Evolutionary conservation across 2,888 invertebrate genomes (phyloP).

Genomic region (Dendrolimus houi): DNA sequence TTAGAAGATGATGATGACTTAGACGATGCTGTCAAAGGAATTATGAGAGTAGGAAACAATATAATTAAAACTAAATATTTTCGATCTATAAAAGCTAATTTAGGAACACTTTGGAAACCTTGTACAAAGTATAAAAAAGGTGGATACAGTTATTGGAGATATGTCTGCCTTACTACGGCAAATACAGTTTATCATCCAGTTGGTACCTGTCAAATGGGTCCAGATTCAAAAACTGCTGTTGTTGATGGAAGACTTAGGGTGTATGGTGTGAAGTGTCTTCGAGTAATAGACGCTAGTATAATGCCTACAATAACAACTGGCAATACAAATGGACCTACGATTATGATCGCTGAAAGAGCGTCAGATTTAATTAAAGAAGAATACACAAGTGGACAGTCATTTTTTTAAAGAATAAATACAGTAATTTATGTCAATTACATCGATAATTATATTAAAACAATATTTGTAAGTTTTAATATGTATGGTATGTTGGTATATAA

Average conservation of each 20-base stretch:
- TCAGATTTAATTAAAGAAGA: slow-evolving; percentile 82
- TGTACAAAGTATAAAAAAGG: slow-evolving; percentile 31
- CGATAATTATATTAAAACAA: no score
- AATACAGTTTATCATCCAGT: slow-evolving; percentile 80
- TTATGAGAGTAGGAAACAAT: slow-evolving; percentile 29
- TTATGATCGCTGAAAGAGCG: slow-evolving; percentile 88
- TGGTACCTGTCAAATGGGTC: slow-evolving; percentile 79
- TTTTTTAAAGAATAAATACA: not conserved
- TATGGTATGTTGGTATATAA: no score
- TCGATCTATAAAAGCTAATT: slow-evolving; percentile 28
- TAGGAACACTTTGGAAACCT: slow-evolving; percentile 31
- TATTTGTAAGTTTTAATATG: no score
- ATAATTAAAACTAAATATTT: slow-evolving; percentile 34
- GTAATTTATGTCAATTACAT: no score
- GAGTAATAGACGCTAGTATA: slow-evolving; percentile 85
- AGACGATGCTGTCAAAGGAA: slow-evolving; percentile 31
- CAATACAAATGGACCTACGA: slow-evolving; percentile 86
- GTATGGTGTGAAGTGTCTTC: slow-evolving; percentile 77
- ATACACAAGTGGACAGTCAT: slow-evolving; percentile 5
- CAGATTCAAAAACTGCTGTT: slow-evolving; percentile 29
- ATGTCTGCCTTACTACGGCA: slow-evolving; percentile 61
- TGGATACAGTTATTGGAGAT: slow-evolving; percentile 40
- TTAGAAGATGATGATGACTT: slow-evolving; percentile 73
- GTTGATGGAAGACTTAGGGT: slow-evolving; percentile 78
- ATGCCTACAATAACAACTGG: slow-evolving; percentile 86